Evolutionary conservation across 2,888 invertebrate genomes (phyloP).

Genomic region (Lasioglossum figueresi): DNA sequence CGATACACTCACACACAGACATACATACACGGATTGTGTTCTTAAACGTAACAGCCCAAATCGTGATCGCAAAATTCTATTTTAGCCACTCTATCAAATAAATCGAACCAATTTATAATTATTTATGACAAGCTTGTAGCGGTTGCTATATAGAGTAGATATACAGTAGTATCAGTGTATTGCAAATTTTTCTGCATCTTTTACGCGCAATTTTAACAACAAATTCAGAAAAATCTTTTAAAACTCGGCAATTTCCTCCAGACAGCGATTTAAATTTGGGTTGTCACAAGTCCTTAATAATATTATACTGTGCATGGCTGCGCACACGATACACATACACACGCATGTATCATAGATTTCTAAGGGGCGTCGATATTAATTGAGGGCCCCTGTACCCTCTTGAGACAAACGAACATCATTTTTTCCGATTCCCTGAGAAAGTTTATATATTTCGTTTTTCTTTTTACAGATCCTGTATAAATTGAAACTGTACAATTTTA

Average conservation of each 20-base stretch:
- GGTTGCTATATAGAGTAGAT: neutral
- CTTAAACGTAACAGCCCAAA: conserved; percentile 38
- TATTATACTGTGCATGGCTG: conserved; percentile 39
- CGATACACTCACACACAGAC: conserved; percentile 18
- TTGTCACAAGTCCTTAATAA: conserved; percentile 35
- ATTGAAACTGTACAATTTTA: conserved; percentile 82
- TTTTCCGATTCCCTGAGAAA: conserved; percentile 34
- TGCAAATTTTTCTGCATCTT: neutral
- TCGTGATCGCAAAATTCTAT: conserved; percentile 11
- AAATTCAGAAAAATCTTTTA: neutral
- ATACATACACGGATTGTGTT: conserved; percentile 50
- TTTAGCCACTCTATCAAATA: neutral
- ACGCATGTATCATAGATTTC: conserved; percentile 35
- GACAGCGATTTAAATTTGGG: conserved; percentile 28
- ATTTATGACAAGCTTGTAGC: neutral
- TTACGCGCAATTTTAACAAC: neutral
- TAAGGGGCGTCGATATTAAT: conserved; percentile 18
- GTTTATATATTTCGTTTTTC: conserved; percentile 64
- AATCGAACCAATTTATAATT: neutral
- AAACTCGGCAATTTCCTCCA: neutral
- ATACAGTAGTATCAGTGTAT: neutral
- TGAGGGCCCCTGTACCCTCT: conserved; percentile 14
- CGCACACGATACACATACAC: conserved; percentile 11
- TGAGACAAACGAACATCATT: conserved; percentile 19
- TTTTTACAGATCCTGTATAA: conserved; percentile 68